Percentiles rank a stretch among this genome's conserved stretches.
Conservation (phyloP, 2,113 vertebrate genomes). For the Leucosticte australis region DNA sequence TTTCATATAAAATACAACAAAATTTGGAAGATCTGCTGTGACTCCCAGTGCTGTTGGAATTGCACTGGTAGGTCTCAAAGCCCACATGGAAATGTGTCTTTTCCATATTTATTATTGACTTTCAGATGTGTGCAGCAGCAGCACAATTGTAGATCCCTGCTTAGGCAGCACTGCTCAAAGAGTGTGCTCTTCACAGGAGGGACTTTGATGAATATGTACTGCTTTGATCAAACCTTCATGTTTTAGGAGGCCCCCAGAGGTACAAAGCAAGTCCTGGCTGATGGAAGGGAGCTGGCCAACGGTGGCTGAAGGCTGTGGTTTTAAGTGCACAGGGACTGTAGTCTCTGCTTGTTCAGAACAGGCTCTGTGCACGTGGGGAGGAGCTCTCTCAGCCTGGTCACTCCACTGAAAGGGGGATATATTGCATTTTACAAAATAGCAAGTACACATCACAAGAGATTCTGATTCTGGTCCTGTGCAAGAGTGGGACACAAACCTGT, state of each 20-base stretch:
- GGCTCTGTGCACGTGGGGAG: neutral
- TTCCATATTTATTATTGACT: neutral
- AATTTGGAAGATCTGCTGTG: neutral
- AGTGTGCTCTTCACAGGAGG: neutral
- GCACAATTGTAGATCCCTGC: neutral
- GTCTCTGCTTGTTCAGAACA: neutral
- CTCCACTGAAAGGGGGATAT: neutral
- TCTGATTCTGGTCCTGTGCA: neutral
- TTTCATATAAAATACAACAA: neutral
- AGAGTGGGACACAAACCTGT: no score
- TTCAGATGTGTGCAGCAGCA: neutral
- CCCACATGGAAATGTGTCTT: neutral
- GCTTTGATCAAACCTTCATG: neutral
- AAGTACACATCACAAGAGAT: neutral
- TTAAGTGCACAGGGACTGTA: rapidly evolving
- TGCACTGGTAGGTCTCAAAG: neutral
- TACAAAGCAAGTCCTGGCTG: neutral
- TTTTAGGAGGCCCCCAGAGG: neutral
- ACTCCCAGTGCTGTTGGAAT: neutral
- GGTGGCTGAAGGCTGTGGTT: neutral
- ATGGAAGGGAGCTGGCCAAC: neutral
- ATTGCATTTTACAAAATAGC: neutral
- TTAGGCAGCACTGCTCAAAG: neutral
- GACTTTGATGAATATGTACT: neutral
- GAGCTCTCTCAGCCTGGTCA: neutral